A percentile compares a stretch with the other conserved stretches of the same genome.
Evolutionary conservation across 1,140 invertebrate genomes (phyloP).

Genomic region (Meloidogyne hapla): DNA sequence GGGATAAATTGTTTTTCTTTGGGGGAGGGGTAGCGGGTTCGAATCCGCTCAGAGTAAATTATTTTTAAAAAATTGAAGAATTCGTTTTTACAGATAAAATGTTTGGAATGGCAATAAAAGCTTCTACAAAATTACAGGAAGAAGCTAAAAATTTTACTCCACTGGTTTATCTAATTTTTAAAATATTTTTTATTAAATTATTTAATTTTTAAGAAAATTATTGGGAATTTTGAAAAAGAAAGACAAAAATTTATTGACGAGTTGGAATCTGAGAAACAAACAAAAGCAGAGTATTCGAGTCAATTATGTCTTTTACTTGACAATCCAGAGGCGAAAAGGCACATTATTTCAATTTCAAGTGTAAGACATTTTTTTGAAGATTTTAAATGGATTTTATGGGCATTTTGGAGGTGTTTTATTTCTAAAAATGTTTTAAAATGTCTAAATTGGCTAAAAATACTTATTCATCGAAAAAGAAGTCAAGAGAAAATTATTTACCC

Average conservation of each 20-base stretch:
- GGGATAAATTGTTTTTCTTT: no score
- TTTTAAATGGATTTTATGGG: neutral
- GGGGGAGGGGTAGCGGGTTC: no score
- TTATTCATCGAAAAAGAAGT: no score
- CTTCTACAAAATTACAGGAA: constrained; percentile 26
- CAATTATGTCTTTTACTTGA: constrained; percentile 53
- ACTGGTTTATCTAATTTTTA: constrained; percentile 22
- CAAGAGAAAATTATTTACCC: no score
- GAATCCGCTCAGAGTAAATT: no score
- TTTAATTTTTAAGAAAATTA: constrained; percentile 41
- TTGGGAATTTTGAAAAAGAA: constrained; percentile 46
- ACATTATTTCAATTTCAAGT: constrained; percentile 52
- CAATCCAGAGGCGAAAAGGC: constrained; percentile 45
- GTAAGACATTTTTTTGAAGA: constrained; percentile 13
- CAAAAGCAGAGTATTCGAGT: constrained; percentile 17
- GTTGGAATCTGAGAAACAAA: constrained; percentile 33
- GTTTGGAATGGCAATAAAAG: constrained; percentile 28
- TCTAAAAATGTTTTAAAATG: no score
- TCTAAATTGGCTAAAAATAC: no score
- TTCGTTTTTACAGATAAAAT: constrained; percentile 23
- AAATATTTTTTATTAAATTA: neutral
- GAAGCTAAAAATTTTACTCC: constrained; percentile 32
- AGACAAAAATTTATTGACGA: constrained; percentile 48
- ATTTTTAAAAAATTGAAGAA: neutral
- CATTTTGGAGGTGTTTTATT: neutral